A percentile compares a stretch with the other conserved stretches of the same genome.
Conservation (phyloP, 2,113 vertebrate genomes). For the Rhagologus leucostigma region DNA sequence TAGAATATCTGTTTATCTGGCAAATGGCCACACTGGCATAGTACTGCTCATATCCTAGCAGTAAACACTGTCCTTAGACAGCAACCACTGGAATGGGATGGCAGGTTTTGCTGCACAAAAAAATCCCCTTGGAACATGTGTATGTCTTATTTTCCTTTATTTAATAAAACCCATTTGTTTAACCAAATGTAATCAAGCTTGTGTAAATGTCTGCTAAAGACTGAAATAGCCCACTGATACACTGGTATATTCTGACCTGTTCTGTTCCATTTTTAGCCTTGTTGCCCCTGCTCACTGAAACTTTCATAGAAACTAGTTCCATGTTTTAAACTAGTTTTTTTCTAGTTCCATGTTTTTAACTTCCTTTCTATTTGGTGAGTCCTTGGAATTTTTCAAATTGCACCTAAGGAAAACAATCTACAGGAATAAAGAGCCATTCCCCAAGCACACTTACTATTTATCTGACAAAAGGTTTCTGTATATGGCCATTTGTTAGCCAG, state of each 20-base stretch:
- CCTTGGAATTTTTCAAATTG: background rate
- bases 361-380: background rate
- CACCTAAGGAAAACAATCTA: background rate
- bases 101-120: background rate
- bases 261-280: background rate
- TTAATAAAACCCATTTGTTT: background rate
- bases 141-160: background rate
- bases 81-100: background rate
- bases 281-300: background rate
- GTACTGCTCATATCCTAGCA: conserved; percentile 7
- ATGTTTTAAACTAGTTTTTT: background rate
- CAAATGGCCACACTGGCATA: conserved; percentile 48
- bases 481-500: background rate
- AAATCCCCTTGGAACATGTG: background rate
- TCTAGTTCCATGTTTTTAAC: background rate
- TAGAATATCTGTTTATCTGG: conserved; percentile 59
- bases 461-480: background rate
- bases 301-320: background rate
- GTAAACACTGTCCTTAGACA: conserved; percentile 40
- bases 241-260: background rate
- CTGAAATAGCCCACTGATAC: background rate
- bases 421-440: background rate
- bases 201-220: background rate
- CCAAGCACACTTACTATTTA: background rate
- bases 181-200: background rate